Base-by-base conservation (phyloP, 1,140 invertebrate genomes). In the Ruditapes philippinarum region DNA sequence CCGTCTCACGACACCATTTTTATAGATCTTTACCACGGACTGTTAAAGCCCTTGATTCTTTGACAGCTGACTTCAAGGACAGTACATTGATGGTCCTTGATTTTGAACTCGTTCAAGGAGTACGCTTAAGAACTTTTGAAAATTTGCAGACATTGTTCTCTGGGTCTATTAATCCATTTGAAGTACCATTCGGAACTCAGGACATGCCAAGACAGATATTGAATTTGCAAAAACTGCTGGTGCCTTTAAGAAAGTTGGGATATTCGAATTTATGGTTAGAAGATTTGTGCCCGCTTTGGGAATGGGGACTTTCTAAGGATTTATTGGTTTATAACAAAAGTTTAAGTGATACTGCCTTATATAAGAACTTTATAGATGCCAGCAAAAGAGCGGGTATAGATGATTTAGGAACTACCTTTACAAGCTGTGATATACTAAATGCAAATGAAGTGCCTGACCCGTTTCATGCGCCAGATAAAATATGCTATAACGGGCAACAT, bases 291-390 rank as follows among this genome's bases (percentile, higher is more conserved):
- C 95, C 93, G 83, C 87, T 84, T 11, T 95, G 94, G 94, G 94
- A 95, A 87, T 95, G 95, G 95, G 95, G 95, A 0, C 57, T 95
- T 31, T 87, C 93, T 14, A 95, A 94, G 83, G 95, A 95, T 82
- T 89, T 95, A 36, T 90, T 91, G 28, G 93, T 94, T 11, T 80
- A 92, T 38, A 92, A 95, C 83, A 92, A 92, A 78, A 89, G 54
- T 22, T 57, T 93, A 25, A 51, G 73, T 45, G 51, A 45, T 12
- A 68, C 54, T n/a, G 90, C 92, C 62, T 86, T 83, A 2, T 94
- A 93, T 92, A 78, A 68, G 28, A 88, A 84, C 19, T 70, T 95
- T 31, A 73, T 74, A 82, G 60, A 73, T 42, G 91, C 89, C 3
- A 62, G 93, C 4, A 33, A 49, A 19, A 82, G 89, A 51, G 91